These are phyloP conservation scores for Eudyptes chrysolophus DNA, from an alignment of 2,113 vertebrate genomes.

Conservation along the genomic window DNA sequence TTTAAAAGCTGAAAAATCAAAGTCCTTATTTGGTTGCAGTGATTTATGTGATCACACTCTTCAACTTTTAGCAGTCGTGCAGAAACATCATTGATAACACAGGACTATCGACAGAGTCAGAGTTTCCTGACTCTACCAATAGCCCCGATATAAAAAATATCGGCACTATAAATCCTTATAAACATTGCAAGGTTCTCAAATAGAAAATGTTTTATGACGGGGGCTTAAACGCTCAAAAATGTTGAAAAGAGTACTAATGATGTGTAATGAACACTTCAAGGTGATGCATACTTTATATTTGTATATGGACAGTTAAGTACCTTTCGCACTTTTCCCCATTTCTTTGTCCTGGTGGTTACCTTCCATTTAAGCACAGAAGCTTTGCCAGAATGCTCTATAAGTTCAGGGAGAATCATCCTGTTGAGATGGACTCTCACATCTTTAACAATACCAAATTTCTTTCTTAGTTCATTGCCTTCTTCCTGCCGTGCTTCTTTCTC, in stretches of 20 bases:
- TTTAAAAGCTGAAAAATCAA: not conserved
- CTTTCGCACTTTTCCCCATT: not conserved
- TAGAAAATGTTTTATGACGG: not conserved
- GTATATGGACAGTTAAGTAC: not conserved
- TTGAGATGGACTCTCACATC: not conserved
- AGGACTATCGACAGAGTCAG: not conserved
- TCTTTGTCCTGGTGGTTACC: not conserved
- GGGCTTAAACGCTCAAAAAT: not conserved
- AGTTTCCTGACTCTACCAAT: not conserved
- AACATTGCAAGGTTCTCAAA: not conserved
- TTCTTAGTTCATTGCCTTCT: not conserved
- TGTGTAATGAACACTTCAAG: not conserved
- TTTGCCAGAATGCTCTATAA: not conserved
- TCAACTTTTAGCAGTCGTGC: not conserved
- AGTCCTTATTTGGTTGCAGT: not conserved
- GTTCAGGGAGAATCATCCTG: not conserved
- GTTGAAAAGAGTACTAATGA: not conserved
- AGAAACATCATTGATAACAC: not conserved
- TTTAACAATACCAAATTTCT: not conserved
- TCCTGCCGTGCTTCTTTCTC: fast-evolving
- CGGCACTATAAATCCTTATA: not conserved
- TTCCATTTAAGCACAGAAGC: not conserved
- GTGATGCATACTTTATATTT: not conserved
- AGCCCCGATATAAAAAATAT: not conserved
- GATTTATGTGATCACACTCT: not conserved